A percentile compares a stretch with the other conserved stretches of the same genome.
These are phyloP conservation scores for Phoxinus dragarum DNA, from an alignment of 2,797 vertebrate genomes.

Conservation along the genomic window DNA sequence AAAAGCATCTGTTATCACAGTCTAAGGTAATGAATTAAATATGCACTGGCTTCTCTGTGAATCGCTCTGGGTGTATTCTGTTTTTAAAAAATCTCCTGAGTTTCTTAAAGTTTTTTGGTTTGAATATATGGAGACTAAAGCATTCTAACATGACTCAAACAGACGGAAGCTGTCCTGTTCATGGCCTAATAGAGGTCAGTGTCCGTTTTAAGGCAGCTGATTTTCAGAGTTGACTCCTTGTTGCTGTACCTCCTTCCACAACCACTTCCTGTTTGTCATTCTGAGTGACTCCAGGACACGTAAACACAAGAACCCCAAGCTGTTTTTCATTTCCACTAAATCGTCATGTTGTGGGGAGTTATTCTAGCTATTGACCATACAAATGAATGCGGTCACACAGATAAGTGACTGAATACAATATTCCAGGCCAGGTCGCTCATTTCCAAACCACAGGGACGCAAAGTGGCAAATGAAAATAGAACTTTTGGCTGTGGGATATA, in stretches of 20 bases:
- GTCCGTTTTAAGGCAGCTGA: neutral
- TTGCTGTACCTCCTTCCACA: constrained; percentile 15
- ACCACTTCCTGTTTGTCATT: constrained; percentile 53
- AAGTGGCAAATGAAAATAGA: constrained; percentile 47
- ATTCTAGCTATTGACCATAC: constrained; percentile 43
- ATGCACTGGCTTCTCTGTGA: neutral
- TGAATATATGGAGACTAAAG: neutral
- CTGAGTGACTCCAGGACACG: constrained; percentile 37
- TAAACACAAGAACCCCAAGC: constrained; percentile 44
- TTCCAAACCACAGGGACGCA: constrained; percentile 52
- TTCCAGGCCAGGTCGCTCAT: constrained; percentile 37
- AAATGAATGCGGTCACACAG: constrained; percentile 33
- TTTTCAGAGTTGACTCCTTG: constrained; percentile 33
- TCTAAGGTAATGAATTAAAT: neutral
- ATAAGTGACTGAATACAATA: constrained; percentile 50
- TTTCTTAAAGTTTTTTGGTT: neutral
- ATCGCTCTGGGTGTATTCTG: neutral
- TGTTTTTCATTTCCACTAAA: constrained; percentile 31
- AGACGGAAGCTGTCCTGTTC: neutral
- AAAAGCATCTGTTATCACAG: neutral
- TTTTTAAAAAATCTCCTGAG: neutral
- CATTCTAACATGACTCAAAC: neutral
- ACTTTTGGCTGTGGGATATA: constrained; percentile 14
- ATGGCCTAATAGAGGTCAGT: neutral
- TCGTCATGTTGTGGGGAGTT: constrained; percentile 41